Base-by-base conservation (phyloP, 2,888 invertebrate species). In the Prenolepis imparis region DNA sequence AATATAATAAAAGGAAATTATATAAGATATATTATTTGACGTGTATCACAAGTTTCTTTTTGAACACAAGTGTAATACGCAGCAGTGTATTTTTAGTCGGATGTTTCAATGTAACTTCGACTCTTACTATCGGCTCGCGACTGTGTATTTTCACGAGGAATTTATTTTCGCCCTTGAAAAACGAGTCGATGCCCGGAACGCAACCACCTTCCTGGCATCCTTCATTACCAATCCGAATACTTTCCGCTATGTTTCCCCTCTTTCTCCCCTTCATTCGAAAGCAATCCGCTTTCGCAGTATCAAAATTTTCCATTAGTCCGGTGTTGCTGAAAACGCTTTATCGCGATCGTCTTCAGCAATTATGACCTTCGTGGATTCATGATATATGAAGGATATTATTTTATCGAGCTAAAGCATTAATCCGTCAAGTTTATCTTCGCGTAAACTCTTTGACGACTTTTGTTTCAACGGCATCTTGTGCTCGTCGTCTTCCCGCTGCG, bases 151-250 rank as follows among this genome's bases (percentile, higher is more conserved):
- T 59, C 57, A 36, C 70, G 41, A 21, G 11, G 32, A 70, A 78
- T 70, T 68, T 11, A 57, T 57, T 78, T 78, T 59, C 18, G 41
- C 21, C 72, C 72, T 78, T 59, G 78, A 59, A 9, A 77, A 57
- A 41, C 21, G 4, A 70, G 78, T 70, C 41, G 28, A 41, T 77
- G 39, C 68, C 28, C 68, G n/a, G n/a, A 78, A 55, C 28, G 18
- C 15, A 41, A 44, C 15, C 72, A 36, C 72, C 41, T 57, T 77
- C 39, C 21, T 52, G 59, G 18, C 57, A 78, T 78, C 70, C 55
- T 77, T 55, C 57, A 55, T 68, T 77, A 44, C 57, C 21, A 68
- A n/a, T 68, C 67, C 5, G 21, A 77, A 57, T 77, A 57, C 39
- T 72, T 78, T 55, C 32, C n/a, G n/a, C 15, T 6, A 15, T 21